A percentile compares a stretch with the other conserved stretches of the same genome.
phyloP scores from a whole-genome alignment of 2,888 invertebrate species.

The Meganola albula region DNA sequence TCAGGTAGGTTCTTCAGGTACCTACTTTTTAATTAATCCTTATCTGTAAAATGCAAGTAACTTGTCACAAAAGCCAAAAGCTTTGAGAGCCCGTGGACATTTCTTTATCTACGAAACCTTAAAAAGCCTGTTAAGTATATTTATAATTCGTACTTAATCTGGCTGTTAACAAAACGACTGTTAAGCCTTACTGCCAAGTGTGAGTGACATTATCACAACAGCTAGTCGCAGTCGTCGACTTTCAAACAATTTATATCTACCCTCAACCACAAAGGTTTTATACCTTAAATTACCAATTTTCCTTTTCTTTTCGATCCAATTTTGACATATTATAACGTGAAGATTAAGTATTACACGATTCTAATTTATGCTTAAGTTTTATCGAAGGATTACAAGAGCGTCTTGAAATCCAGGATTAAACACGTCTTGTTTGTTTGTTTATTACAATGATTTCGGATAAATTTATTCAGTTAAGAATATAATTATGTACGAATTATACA shows the following conservation, averaged over 20 bases:
- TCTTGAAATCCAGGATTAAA: constrained; percentile 14
- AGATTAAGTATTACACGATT: constrained; percentile 17
- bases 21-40: too few relatives aligned
- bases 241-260: constrained; percentile 52
- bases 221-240: constrained; percentile 43
- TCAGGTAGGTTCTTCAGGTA: too few relatives aligned
- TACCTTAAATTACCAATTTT: constrained; percentile 59
- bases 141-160: constrained; percentile 45
- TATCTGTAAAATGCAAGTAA: too few relatives aligned
- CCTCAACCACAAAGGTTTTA: constrained; percentile 44
- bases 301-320: constrained; percentile 22
- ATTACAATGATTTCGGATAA: too few relatives aligned
- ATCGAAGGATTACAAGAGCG: constrained; percentile 21
- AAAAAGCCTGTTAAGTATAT: constrained; percentile 23
- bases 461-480: too few relatives aligned
- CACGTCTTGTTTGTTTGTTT: constrained; percentile 11
- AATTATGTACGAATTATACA: too few relatives aligned
- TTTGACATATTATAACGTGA: constrained; percentile 12
- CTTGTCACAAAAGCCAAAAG: constrained; percentile 21
- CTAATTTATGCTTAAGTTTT: constrained; percentile 17
- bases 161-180: constrained; percentile 37
- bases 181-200: constrained; percentile 48
- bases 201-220: constrained; percentile 62
- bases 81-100: constrained; percentile 21
- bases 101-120: constrained; percentile 26